Conservation (phyloP, 1,140 invertebrate species). For the Homarus americanus region DNA sequence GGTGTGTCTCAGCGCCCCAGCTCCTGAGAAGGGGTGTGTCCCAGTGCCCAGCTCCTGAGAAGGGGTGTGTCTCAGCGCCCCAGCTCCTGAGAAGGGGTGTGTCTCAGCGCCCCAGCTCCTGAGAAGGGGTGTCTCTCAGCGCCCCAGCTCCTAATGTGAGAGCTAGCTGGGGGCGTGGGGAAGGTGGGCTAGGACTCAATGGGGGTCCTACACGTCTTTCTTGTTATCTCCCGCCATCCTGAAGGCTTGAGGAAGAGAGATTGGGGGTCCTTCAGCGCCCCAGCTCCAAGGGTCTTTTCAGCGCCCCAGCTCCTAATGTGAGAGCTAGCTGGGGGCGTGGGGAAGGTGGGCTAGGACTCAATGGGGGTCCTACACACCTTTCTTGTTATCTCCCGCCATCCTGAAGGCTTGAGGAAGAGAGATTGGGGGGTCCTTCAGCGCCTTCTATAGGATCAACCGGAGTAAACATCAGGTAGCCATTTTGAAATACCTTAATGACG, state of each 20-base stretch:
- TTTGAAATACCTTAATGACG: too few species aligned
- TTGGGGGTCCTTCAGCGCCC: too few species aligned
- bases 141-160: not conserved
- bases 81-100: not conserved
- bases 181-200: not conserved
- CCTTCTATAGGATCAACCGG: too few species aligned
- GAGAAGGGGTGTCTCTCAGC: not conserved
- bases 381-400: not conserved
- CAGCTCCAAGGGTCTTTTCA: not conserved
- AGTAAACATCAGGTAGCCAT: too few species aligned
- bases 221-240: not conserved
- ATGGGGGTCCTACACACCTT: too few species aligned
- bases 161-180: not conserved
- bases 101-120: not conserved
- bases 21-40: not conserved
- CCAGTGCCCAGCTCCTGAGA: not conserved
- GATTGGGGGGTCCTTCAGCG: too few species aligned
- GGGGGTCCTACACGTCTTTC: not conserved
- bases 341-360: too few species aligned
- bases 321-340: not conserved
- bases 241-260: not conserved
- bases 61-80: not conserved
- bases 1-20: not conserved
- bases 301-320: not conserved
- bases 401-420: not conserved